Conservation (phyloP, 2,113 vertebrate genomes). For the Pseudorhombus dupliciocellatus region DNA sequence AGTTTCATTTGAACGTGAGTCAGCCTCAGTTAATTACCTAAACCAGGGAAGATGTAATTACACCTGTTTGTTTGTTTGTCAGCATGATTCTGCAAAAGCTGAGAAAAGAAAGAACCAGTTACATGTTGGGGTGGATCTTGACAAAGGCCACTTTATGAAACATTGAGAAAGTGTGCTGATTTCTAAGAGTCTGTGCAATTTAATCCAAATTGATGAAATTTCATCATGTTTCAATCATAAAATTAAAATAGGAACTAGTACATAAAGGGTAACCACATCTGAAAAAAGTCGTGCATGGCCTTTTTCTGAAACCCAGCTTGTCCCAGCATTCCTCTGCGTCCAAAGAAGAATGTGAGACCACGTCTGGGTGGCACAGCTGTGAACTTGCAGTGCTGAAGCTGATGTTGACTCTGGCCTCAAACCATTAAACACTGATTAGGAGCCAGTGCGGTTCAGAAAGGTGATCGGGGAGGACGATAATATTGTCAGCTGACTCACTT, state of each 20-base stretch:
- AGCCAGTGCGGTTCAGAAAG: constrained; percentile 25
- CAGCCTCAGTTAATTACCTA: neutral
- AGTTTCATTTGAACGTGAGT: neutral
- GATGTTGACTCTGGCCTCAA: constrained; percentile 56
- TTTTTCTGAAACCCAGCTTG: neutral
- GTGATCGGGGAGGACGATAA: constrained; percentile 15
- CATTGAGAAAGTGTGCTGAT: neutral
- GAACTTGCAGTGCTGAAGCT: constrained; percentile 33
- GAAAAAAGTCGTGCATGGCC: no score
- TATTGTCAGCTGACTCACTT: constrained; percentile 33
- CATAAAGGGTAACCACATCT: no score
- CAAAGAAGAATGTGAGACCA: constrained; percentile 22
- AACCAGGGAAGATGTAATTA: neutral
- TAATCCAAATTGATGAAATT: no score
- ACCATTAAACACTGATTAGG: constrained; percentile 53
- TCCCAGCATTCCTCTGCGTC: constrained; percentile 39
- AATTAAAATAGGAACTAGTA: no score
- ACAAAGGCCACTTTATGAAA: neutral
- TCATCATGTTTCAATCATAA: no score
- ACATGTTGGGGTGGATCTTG: neutral
- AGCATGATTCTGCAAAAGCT: neutral
- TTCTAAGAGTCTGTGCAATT: no score
- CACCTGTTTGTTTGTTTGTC: neutral
- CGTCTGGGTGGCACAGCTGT: constrained; percentile 17
- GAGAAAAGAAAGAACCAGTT: neutral